These are phyloP conservation scores for Tigriopus japonicus DNA, from an alignment of 1,140 invertebrate species.

Conservation along the genomic window DNA sequence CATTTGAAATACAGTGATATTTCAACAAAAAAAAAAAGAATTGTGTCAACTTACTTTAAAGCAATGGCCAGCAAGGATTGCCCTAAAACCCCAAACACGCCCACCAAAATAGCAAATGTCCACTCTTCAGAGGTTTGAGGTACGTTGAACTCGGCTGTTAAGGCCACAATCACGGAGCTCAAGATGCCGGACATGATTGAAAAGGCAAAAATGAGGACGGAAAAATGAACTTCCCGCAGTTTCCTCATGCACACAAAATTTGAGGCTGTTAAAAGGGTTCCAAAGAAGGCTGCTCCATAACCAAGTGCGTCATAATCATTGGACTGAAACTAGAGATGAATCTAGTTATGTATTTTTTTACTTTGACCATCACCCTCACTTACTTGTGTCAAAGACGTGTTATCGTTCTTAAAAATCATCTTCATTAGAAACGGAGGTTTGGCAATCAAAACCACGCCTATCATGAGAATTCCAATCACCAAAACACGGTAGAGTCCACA, in stretches of 20 bases:
- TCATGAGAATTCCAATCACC: not conserved
- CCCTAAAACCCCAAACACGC: conserved; percentile 2
- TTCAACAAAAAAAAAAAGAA: too few species aligned
- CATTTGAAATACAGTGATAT: not conserved
- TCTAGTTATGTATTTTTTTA: not conserved
- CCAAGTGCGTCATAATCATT: conserved; percentile 3
- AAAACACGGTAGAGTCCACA: conserved; percentile 2
- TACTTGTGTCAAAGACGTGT: conserved; percentile 3
- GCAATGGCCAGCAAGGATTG: conserved; percentile 1
- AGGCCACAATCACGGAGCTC: not conserved
- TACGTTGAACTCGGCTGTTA: not conserved
- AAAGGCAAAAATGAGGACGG: conserved; percentile 9
- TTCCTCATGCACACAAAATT: conserved; percentile 12
- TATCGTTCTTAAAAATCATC: not conserved
- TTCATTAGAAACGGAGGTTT: conserved; percentile 9
- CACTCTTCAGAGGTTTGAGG: conserved; percentile 2
- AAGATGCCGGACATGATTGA: conserved; percentile 3
- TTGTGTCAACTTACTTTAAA: conserved; percentile 3
- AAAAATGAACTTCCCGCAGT: conserved; percentile 6
- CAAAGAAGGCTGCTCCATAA: conserved; percentile 1
- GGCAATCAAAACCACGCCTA: conserved; percentile 4
- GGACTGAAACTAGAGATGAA: not conserved
- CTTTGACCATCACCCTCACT: not conserved
- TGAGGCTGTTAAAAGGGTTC: conserved; percentile 1
- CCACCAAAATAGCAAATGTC: not conserved